Base-by-base conservation (phyloP, 1,140 invertebrate genomes). In the Cydia pomonella region DNA sequence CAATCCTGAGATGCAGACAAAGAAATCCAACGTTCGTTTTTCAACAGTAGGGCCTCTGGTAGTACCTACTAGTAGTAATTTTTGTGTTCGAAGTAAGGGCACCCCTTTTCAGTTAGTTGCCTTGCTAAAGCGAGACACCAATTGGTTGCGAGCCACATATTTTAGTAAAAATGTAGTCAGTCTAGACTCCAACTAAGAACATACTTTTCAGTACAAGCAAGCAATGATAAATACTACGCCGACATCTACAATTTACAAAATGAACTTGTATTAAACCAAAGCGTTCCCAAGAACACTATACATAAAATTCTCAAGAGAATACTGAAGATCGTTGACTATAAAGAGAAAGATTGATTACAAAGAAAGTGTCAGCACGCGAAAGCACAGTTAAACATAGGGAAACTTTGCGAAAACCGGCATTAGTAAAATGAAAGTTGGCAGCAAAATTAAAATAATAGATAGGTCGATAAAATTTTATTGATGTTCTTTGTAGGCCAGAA, bases 321-420 rank as follows among this genome's bases (percentile, higher is more conserved):
- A 50, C 47, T n/a, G 5, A n/a, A 50, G 47, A 50, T n/a, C 10
- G n/a, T 50, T 50, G 47, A 23, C 9, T 12, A 59, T 21, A 23
- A 59, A 59, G 7, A 23, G 53, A 59, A 59, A 59, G 53, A 59
- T 23, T 59, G 7, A 59, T 23, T 21, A 21, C 50, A n/a, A 23
- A 59, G 53, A 59, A 59, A 59, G 53, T 23, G 53, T 23, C 53
- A 59, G 53, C 21, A 59, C 21, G 53, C 18, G 21, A 59, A 59
- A 2, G 21, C 53, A 10, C 9, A 59, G 10, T 23, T 59, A 59
- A 59, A 59, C 53, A 4, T 18, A 9, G 9, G 21, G 50, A 59
- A 21, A 59, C 16, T 59, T 21, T 59, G 21, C 9, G 53, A 59
- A 59, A 59, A 59, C 0, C 0, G 21, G 21, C 18, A 18, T 59